Conservation (phyloP, 92 coral and sea anemone species). For the Epizoanthus fatuus region DNA sequence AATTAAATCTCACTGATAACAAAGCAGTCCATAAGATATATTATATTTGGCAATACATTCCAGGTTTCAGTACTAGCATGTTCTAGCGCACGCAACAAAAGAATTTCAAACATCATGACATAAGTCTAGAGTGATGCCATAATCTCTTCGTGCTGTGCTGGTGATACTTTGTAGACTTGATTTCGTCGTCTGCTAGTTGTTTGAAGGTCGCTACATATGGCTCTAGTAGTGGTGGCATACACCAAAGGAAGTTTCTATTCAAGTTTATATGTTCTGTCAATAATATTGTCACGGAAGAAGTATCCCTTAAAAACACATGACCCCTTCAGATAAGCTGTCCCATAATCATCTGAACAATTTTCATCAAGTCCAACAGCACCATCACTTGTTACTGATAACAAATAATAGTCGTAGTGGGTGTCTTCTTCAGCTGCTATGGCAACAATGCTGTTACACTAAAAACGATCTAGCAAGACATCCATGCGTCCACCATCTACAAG, state of each 20-base stretch:
- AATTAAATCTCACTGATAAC: too few species aligned
- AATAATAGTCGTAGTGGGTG: constrained; percentile 14
- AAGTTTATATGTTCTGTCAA: constrained; percentile 37
- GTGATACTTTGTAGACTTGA: constrained; percentile 9
- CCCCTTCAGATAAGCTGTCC: constrained; percentile 3
- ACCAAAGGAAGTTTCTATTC: constrained; percentile 26
- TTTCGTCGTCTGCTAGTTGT: neutral
- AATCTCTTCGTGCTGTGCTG: constrained; percentile 21
- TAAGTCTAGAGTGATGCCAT: neutral
- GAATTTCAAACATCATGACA: too few species aligned
- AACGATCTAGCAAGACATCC: neutral
- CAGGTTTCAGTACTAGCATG: too few species aligned
- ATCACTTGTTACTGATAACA: constrained; percentile 12
- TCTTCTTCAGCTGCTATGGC: constrained; percentile 49
- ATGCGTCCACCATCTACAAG: neutral
- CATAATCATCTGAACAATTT: constrained; percentile 15
- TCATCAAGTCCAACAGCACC: neutral
- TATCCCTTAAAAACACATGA: constrained; percentile 9
- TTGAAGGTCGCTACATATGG: constrained; percentile 34
- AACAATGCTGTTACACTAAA: constrained; percentile 20
- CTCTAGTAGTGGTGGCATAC: constrained; percentile 28
- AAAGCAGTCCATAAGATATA: too few species aligned
- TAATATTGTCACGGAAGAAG: constrained; percentile 37
- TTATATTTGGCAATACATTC: too few species aligned
- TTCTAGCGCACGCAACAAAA: too few species aligned